Evolutionary conservation across 2,888 invertebrate species (phyloP).

Genomic region (Oasisia sp.): DNA sequence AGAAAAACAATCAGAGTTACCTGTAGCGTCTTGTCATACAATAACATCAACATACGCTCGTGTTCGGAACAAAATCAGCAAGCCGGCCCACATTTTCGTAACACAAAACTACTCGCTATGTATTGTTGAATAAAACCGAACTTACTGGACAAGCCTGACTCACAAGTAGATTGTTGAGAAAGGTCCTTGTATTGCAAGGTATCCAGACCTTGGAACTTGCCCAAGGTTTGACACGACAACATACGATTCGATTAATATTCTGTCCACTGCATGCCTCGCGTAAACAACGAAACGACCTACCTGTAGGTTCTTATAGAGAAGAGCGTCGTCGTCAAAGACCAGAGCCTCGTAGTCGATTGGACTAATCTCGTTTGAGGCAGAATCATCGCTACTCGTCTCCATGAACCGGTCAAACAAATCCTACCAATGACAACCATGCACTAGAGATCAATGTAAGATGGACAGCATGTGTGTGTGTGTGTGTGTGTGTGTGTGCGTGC

Average conservation of each 20-base stretch:
- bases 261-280: no score
- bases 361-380: slow-evolving; percentile 22
- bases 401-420: slow-evolving; percentile 35
- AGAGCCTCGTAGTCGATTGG: slow-evolving; percentile 38
- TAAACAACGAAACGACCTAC: neutral
- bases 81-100: neutral
- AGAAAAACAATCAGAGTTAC: no score
- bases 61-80: neutral
- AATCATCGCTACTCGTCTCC: slow-evolving; percentile 22
- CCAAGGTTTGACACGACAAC: neutral
- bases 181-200: neutral
- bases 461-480: neutral
- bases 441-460: neutral
- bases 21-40: neutral
- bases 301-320: neutral
- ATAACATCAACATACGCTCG: neutral
- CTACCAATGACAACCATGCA: slow-evolving; percentile 19
- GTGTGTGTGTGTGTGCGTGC: neutral
- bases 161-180: neutral
- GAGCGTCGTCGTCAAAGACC: slow-evolving; percentile 21
- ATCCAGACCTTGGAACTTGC: neutral
- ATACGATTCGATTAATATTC: neutral
- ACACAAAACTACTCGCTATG: neutral
- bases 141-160: neutral
- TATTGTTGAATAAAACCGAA: neutral